Evolutionary conservation across 2,113 vertebrate genomes (phyloP), one percentile per base, ranked within the genome.

Genomic region (Sinocyclocheilus rhinocerous): DNA sequence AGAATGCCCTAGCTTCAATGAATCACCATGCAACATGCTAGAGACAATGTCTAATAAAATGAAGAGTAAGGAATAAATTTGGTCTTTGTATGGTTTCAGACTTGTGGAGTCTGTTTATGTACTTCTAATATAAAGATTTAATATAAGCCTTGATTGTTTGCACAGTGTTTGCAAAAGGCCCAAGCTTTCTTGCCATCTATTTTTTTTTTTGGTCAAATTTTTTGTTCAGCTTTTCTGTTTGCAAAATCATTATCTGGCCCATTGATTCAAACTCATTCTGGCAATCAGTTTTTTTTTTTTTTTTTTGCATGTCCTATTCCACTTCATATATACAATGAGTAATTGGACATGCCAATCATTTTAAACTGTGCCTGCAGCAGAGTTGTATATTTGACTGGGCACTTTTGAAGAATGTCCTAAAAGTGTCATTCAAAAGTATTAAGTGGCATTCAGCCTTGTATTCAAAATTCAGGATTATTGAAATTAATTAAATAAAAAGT

Each of bases 321-420:
- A n/a, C 18, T 76, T 81, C 22, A 59, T 42, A 67, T 82, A 65
- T 55, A 76, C 75, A 84, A 72, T 76, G 33, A 59, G 39, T 77
- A 88, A 86, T 89, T 86, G 81, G 76, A 88, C 70, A 73, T 84
- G 84, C 82, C 88, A 89, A 70, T 89, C 84, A 88, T 65, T 70
- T 16, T 45, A 45, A 0, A 45, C 45, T 45, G 45, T 36, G 33
- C 22, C 33, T 24, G 13, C 48, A 81, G 55, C 22, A 48, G 72
- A 78, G 10, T n/a, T 42, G 36, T 36, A 6, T 29, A 52, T 84
- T 89, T 78, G 26, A 61, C 85, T 76, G 24, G 7, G 76, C 13
- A 45, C 3, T 87, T 65, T 59, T 76, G 22, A 80, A 72, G 76
- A 26, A 55, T 22, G 76, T 87, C 33, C 12, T 10, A 48, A 50